Conservation (phyloP, 2,797 vertebrate species). For the Microcaecilia unicolor region DNA sequence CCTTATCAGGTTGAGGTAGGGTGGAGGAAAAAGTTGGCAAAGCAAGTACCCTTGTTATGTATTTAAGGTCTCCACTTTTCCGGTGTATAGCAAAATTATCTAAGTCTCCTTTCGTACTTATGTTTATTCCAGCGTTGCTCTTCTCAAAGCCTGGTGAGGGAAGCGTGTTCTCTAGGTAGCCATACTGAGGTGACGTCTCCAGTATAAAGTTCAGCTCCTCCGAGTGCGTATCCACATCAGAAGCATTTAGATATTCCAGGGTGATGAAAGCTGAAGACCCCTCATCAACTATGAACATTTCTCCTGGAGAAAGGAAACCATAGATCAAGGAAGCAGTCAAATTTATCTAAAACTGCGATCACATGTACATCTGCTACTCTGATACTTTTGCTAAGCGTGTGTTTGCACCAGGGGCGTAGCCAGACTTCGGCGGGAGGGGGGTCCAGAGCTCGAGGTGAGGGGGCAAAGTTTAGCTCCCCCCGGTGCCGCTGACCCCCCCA, state of each 20-base stretch:
- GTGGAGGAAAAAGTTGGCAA: no score
- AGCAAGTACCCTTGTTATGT: no score
- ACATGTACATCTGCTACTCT: constrained; percentile 16
- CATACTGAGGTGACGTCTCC: constrained; percentile 44
- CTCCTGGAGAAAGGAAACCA: no score
- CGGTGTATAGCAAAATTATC: constrained; percentile 6
- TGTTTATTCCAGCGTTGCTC: constrained; percentile 40
- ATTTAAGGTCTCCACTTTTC: no score
- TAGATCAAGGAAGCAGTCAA: no score
- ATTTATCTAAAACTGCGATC: no score
- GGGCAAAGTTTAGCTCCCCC: no score
- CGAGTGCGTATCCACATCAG: constrained; percentile 46
- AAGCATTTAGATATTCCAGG: constrained; percentile 41
- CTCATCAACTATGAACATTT: constrained; percentile 48
- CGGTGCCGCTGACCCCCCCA: no score
- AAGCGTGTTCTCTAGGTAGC: constrained; percentile 60
- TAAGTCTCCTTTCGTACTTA: constrained; percentile 36
- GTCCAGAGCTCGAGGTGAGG: no score
- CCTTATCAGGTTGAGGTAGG: no score
- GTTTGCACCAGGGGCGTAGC: no score
- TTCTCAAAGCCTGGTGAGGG: constrained; percentile 52
- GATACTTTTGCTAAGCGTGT: constrained; percentile 27
- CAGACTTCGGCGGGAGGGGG: no score
- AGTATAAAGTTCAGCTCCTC: constrained; percentile 52
- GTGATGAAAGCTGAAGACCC: constrained; percentile 31